Conservation (phyloP, 2,113 vertebrate species). For the Elephantulus edwardii region DNA sequence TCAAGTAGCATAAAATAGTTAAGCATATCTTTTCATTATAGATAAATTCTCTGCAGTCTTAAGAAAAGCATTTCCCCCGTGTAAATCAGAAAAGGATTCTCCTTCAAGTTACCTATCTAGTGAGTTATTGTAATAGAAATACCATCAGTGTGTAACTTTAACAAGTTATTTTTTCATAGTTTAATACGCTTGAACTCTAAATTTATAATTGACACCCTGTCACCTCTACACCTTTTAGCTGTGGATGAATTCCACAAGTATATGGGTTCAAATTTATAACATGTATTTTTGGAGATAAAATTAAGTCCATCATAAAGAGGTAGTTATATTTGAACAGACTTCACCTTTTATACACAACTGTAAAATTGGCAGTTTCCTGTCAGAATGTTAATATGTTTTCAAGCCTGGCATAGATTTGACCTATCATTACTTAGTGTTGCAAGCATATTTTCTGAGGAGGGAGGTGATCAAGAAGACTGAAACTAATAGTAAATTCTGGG, state of each 20-base stretch:
- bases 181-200: not conserved
- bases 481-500: too few relatives aligned
- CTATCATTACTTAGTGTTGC: too few relatives aligned
- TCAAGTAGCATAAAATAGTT: not conserved
- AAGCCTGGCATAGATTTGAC: too few relatives aligned
- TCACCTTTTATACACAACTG: too few relatives aligned
- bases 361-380: too few relatives aligned
- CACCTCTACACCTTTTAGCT: not conserved
- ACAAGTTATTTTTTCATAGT: not conserved
- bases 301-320: too few relatives aligned
- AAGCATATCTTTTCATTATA: too few relatives aligned
- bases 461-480: too few relatives aligned
- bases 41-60: not conserved
- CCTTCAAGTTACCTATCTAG: not conserved
- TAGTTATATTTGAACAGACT: too few relatives aligned
- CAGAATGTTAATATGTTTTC: too few relatives aligned
- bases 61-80: not conserved
- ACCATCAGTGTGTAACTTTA: not conserved
- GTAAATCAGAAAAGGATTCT: conserved; percentile 14
- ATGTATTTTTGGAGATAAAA: not conserved
- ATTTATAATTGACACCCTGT: not conserved
- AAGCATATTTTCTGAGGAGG: too few relatives aligned
- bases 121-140: not conserved
- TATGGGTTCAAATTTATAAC: not conserved
- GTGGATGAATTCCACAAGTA: not conserved